Base-by-base conservation (phyloP, 1,140 invertebrate genomes). In the Orchesella cincta region DNA sequence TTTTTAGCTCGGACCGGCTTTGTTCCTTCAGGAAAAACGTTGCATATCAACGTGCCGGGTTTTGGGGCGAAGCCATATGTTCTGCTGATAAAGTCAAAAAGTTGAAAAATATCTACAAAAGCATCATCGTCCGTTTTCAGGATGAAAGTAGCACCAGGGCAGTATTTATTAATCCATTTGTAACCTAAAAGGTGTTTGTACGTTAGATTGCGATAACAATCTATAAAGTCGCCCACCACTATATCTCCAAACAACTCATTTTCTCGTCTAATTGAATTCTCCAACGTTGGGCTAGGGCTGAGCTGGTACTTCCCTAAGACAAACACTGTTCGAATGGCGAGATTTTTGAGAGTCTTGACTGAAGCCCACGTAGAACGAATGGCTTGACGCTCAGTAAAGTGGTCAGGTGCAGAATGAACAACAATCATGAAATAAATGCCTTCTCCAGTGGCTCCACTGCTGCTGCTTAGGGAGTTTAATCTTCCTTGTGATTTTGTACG, bases 91-190 rank as follows among this genome's bases (percentile, higher is more conserved):
- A 84, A 83, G n/a, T 84, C 79, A 51, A 84, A 76, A 3, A 88
- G 77, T 71, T 86, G 86, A 62, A 85, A 86, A 20, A 88, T 84
- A 78, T 89, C 86, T 23, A 89, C 81, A 77, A 88, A 88, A 5
- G 87, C 85, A 80, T 89, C 88, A 76, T 89, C 88, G 77, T 89
- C 88, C 20, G 87, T 85, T 83, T 89, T 89, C 1, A 89, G 70
- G 18, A 89, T 74, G 76, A 85, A 86, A 54, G 82, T 81, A 12
- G 86, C 83, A 29, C 84, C 75, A 0, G 83, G 80, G 80, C 88
- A 89, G 76, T 85, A 78, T n/a, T 83, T 81, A 0, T 82, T 73
- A 0, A 85, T 84, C 88, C 88, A 89, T 57, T 85, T 83, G 73
- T 87, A 85, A 12, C 85, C 87, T 83, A 88, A 84, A 0, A 88